Evolutionary conservation across 1,140 invertebrate genomes (phyloP).

Genomic region (Diprion similis): DNA sequence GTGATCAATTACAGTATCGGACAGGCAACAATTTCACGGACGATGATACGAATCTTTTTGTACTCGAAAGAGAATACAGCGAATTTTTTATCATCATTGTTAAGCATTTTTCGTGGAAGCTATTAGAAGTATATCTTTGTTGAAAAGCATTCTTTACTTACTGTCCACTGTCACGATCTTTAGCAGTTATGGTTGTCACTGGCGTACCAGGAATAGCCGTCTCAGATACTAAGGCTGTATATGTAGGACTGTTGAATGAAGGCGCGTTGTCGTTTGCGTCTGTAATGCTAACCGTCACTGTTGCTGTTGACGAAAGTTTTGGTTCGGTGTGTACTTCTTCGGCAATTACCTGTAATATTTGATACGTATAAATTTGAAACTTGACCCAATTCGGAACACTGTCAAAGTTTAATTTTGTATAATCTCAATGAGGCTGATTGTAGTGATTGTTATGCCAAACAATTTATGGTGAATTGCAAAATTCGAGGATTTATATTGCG

Average conservation of each 20-base stretch:
- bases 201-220: constrained; percentile 72
- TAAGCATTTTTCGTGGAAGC: no score
- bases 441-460: background rate
- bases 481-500: background rate
- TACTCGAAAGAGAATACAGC: no score
- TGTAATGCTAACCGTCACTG: constrained; percentile 80
- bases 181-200: constrained; percentile 79
- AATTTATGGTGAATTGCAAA: constrained; percentile 20
- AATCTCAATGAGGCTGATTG: background rate
- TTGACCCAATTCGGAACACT: background rate
- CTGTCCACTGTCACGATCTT: constrained; percentile 83
- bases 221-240: constrained; percentile 77
- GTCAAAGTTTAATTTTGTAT: background rate
- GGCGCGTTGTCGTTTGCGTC: constrained; percentile 94
- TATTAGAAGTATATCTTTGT: background rate
- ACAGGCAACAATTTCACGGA: no score
- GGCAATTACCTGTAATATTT: constrained; percentile 72
- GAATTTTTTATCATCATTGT: no score
- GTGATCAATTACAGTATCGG: background rate
- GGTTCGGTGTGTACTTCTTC: constrained; percentile 81
- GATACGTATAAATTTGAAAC: constrained; percentile 10
- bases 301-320: constrained; percentile 83
- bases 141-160: constrained; percentile 57
- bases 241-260: constrained; percentile 76
- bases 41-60: no score